phyloP scores from a whole-genome alignment of 2,888 invertebrate genomes.

The Hypercompe scribonia region DNA sequence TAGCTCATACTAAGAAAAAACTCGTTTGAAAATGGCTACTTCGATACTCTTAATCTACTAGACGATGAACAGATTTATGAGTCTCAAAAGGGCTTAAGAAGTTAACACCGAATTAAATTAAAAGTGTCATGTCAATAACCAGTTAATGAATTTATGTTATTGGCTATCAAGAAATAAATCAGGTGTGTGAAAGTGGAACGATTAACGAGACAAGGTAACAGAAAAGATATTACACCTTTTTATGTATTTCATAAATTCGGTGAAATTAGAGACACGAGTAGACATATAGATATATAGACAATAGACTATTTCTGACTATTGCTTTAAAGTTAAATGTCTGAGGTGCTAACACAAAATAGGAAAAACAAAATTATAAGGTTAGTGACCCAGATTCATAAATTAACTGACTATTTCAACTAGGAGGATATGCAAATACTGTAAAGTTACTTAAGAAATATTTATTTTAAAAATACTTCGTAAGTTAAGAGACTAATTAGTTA shows the following conservation, averaged over 20 bases:
- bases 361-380: too few relatives aligned
- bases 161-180: too few relatives aligned
- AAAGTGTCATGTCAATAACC: not conserved
- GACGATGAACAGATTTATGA: not conserved
- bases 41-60: not conserved
- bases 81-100: not conserved
- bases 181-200: too few relatives aligned
- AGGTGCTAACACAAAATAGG: slow-evolving; percentile 4
- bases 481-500: too few relatives aligned
- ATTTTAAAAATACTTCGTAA: too few relatives aligned
- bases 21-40: not conserved
- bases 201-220: not conserved
- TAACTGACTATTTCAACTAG: too few relatives aligned
- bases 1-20: too few relatives aligned
- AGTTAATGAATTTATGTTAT: not conserved
- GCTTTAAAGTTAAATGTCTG: slow-evolving; percentile 1
- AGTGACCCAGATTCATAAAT: too few relatives aligned
- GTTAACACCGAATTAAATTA: not conserved
- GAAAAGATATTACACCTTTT: not conserved
- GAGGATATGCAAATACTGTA: too few relatives aligned
- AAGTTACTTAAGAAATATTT: too few relatives aligned
- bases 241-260: not conserved
- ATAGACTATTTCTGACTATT: not conserved
- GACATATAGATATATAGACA: too few relatives aligned
- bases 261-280: not conserved